Percentiles rank a stretch among this genome's conserved stretches.
Conservation (phyloP, 2,113 vertebrate genomes). For the Osmerus eperlanus region DNA sequence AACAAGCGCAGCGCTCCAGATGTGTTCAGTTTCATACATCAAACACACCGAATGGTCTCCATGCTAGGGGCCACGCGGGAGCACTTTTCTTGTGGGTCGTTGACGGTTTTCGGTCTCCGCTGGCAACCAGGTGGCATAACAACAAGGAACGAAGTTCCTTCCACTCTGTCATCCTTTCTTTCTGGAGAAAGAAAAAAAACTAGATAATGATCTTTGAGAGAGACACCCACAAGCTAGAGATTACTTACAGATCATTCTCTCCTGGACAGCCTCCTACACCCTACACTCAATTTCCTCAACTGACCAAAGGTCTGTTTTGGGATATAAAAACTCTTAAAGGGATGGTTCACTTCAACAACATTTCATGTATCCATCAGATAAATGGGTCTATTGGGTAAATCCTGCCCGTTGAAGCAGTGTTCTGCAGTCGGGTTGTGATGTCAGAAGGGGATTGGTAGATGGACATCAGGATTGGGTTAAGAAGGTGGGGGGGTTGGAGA, state of each 20-base stretch:
- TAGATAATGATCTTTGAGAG: slow-evolving; percentile 11
- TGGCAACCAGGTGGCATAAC: slow-evolving; percentile 35
- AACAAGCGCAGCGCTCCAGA: neutral
- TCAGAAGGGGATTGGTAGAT: slow-evolving; percentile 21
- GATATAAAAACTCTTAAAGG: too few relatives aligned
- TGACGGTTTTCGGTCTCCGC: slow-evolving; percentile 21
- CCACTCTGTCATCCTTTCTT: slow-evolving; percentile 34
- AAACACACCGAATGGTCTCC: neutral
- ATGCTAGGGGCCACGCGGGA: neutral
- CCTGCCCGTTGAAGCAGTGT: too few relatives aligned
- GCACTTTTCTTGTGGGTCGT: neutral
- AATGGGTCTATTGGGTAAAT: too few relatives aligned
- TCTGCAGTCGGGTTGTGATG: slow-evolving; percentile 24
- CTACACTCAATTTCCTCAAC: slow-evolving; percentile 18
- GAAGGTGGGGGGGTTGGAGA: slow-evolving; percentile 57
- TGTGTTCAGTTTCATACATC: neutral
- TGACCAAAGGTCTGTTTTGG: neutral
- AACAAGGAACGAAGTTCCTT: slow-evolving; percentile 24
- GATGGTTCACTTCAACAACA: too few relatives aligned
- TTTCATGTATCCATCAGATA: too few relatives aligned
- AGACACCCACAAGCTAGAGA: slow-evolving; percentile 31
- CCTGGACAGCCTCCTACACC: slow-evolving; percentile 12
- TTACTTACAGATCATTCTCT: slow-evolving; percentile 7
- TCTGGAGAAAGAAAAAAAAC: slow-evolving; percentile 10
- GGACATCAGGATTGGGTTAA: slow-evolving; percentile 71